phyloP scores from a whole-genome alignment of 2,888 invertebrate species.

The Archaeoteleia sp. region DNA sequence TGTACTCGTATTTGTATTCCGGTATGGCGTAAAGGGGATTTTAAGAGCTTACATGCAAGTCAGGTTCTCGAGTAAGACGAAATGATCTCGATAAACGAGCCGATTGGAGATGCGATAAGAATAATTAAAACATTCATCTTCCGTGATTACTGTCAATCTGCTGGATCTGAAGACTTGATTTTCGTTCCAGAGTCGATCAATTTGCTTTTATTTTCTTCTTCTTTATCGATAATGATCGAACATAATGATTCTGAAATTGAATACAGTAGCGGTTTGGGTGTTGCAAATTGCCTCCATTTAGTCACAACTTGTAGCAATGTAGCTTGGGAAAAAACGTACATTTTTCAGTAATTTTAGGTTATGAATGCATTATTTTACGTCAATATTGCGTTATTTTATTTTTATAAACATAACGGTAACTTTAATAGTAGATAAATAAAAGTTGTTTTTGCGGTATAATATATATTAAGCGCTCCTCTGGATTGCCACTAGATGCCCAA shows the following conservation, averaged over 20 bases:
- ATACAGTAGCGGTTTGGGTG: slow-evolving; percentile 26
- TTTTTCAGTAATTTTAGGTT: too few relatives aligned
- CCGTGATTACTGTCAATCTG: slow-evolving; percentile 38
- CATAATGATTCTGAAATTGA: slow-evolving; percentile 43
- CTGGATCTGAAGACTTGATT: slow-evolving; percentile 13
- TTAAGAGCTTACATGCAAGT: too few relatives aligned
- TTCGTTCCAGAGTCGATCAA: slow-evolving; percentile 12
- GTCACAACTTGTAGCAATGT: slow-evolving; percentile 31
- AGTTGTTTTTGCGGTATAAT: too few relatives aligned
- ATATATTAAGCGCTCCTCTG: too few relatives aligned
- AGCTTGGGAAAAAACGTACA: slow-evolving; percentile 26
- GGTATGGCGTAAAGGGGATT: too few relatives aligned
- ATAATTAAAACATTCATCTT: slow-evolving; percentile 48
- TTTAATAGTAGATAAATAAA: too few relatives aligned
- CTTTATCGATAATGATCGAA: slow-evolving; percentile 34
- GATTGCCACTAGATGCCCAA: too few relatives aligned
- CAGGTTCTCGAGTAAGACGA: slow-evolving; percentile 22
- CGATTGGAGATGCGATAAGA: slow-evolving; percentile 33
- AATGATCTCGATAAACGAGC: slow-evolving; percentile 21
- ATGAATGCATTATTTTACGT: too few relatives aligned
- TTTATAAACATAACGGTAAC: too few relatives aligned
- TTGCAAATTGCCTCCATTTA: not conserved
- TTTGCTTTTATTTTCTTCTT: slow-evolving; percentile 20
- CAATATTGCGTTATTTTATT: too few relatives aligned
- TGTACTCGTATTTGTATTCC: too few relatives aligned